Evolutionary conservation across 2,113 vertebrate genomes (phyloP).

Genomic region (Scolopax mira): DNA sequence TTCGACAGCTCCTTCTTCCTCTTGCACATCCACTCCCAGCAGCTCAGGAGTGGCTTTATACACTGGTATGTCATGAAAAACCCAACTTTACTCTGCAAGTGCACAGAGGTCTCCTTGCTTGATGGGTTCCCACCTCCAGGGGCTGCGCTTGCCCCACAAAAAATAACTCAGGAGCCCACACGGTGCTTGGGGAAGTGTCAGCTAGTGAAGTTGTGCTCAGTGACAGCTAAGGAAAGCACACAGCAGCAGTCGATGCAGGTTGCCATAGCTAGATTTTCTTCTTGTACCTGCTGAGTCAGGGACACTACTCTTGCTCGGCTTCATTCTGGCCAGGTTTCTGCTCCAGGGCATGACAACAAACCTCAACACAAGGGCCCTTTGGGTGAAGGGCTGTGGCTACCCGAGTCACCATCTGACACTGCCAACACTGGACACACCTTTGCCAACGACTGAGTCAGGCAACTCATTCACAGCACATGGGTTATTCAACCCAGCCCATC

Average conservation of each 20-base stretch:
- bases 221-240: not conserved
- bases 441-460: accelerated
- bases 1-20: not conserved
- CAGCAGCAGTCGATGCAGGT: not conserved
- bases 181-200: not conserved
- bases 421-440: not conserved
- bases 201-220: accelerated
- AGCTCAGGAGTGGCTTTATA: not conserved
- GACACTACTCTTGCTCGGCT: not conserved
- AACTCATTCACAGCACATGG: not conserved
- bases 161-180: not conserved
- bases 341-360: not conserved
- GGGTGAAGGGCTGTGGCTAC: not conserved
- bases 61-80: not conserved
- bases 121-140: not conserved
- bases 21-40: not conserved
- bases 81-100: not conserved
- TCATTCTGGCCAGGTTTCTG: not conserved
- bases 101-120: not conserved
- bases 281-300: not conserved
- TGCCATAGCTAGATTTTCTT: not conserved
- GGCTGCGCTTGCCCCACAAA: not conserved
- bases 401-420: not conserved
- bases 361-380: not conserved
- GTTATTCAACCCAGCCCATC: not conserved